phyloP scores from a whole-genome alignment of 2,113 vertebrate species.

The Pachycephala philippinensis region DNA sequence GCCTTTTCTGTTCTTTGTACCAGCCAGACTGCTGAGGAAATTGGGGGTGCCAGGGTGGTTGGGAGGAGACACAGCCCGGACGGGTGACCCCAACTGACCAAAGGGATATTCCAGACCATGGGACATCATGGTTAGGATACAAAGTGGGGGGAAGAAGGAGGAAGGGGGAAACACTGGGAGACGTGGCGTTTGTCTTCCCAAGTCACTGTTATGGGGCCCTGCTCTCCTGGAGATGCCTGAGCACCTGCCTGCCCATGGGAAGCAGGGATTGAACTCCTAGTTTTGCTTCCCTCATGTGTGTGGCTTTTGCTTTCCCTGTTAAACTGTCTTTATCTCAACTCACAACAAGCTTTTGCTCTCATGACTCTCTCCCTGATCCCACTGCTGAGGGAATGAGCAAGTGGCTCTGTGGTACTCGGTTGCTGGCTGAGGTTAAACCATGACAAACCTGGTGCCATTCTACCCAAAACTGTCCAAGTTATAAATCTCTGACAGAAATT shows the following conservation, averaged over 20 bases:
- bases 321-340: not conserved
- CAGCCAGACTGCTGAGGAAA: not conserved
- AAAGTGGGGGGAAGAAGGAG: not conserved
- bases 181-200: not conserved
- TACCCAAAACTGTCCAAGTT: not conserved
- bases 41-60: rapidly evolving
- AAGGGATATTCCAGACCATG: not conserved
- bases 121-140: not conserved
- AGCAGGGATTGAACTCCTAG: not conserved
- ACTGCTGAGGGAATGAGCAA: not conserved
- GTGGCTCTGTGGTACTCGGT: not conserved
- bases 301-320: not conserved
- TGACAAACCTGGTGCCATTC: not conserved
- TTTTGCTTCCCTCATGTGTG: not conserved
- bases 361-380: not conserved
- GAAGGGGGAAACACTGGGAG: no score
- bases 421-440: not conserved
- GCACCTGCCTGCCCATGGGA: not conserved
- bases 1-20: not conserved
- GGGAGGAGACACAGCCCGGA: not conserved
- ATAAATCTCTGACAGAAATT: not conserved
- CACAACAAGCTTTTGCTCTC: not conserved
- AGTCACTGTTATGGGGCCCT: no score
- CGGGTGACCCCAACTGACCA: not conserved
- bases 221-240: not conserved